Conservation (phyloP, 2,113 vertebrate genomes). For the Butastur rufipennis region DNA sequence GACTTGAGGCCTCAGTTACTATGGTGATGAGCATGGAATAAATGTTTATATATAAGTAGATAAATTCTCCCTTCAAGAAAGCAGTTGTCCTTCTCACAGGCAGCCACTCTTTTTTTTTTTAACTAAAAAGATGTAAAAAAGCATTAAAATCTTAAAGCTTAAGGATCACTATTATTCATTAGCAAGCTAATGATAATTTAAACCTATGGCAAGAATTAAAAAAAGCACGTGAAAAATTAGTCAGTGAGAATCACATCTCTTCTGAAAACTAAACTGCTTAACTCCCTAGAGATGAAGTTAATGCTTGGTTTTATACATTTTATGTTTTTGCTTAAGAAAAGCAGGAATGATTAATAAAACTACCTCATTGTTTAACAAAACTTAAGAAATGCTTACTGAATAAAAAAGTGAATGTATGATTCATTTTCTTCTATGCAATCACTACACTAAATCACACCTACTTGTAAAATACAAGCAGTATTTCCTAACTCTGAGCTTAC, state of each 20-base stretch:
- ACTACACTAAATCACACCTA: neutral
- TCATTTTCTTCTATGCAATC: neutral
- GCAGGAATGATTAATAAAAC: neutral
- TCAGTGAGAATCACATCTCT: neutral
- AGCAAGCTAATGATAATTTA: neutral
- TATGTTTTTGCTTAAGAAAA: neutral
- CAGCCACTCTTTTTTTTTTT: neutral
- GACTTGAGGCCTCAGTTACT: slow-evolving; percentile 17
- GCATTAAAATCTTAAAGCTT: neutral
- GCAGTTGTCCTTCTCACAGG: neutral
- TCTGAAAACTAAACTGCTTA: neutral
- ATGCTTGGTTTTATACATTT: neutral
- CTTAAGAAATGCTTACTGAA: neutral
- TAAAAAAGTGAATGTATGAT: neutral
- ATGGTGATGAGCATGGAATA: slow-evolving; percentile 36
- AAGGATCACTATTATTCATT: neutral
- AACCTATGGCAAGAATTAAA: neutral
- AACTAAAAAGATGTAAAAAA: neutral
- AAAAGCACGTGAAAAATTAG: neutral
- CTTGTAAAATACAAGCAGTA: neutral
- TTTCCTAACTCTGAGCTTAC: neutral
- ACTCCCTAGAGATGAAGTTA: neutral
- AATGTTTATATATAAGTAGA: slow-evolving; percentile 37
- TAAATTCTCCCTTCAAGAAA: slow-evolving; percentile 5
- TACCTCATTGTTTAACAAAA: neutral